Evolutionary conservation across 1,140 invertebrate genomes (phyloP), one percentile per base, ranked within the genome.

Genomic region (Bradynema listronoti): DNA sequence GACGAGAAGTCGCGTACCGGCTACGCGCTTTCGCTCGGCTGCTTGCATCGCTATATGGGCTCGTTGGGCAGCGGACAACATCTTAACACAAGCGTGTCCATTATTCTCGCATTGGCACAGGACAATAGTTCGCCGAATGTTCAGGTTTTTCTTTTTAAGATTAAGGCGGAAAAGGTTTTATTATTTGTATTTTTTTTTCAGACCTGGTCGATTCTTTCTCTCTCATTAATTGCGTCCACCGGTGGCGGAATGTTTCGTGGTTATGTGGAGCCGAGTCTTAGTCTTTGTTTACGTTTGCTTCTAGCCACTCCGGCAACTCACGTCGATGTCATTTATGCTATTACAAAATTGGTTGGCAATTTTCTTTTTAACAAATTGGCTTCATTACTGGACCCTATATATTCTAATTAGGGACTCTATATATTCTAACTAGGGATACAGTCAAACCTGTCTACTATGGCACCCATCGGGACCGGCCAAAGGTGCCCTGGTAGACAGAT

Each of bases 221-320:
- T 98, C 32, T 87, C 90, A 6, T 83, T 97, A 58, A 91, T 98
- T 58, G 91, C 91, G 25, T 92, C 97, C 79, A 94, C 91, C 5
- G 92, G 92, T 24, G 93, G 93, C 1, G 93, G 92, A 27, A 95
- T 97, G 91, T 98, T 97, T 81, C 83, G 92, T 24, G 86, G 88
- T 14, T 97, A 95, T 80, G 91, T 97, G 9, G 93, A 98, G 77
- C 90, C 90, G 0, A 88, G 89, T 0, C 80, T 98, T 25, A 88
- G 87, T 1, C 82, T 95, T 24, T 86, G 89, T 25, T 80, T 98
- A 24, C 91, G 91, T 74, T 81, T 97, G 42, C 81, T 97, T 34
- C 82, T 97, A 32, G 87, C 85, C 56, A 88, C 93, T 9, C 88
- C 91, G 11, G 87, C 90, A 32, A 87, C 88, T 46, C 85, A 87